Evolutionary conservation across 2,113 vertebrate species (phyloP).

Genomic region (Pollimyrus isidori): DNA sequence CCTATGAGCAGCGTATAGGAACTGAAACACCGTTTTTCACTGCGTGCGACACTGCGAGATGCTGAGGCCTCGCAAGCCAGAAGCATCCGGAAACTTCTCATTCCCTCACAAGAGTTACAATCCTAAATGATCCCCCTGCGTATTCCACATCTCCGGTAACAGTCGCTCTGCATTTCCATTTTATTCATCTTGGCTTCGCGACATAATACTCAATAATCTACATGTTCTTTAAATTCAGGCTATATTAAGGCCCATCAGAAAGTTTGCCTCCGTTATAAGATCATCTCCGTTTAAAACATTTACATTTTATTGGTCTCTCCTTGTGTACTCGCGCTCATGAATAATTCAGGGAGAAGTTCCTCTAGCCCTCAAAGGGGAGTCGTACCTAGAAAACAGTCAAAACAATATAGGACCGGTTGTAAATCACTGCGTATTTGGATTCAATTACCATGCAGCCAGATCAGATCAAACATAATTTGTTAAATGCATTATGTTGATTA

Average conservation of each 20-base stretch:
- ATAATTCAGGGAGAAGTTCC: conserved; percentile 24
- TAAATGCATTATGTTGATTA: conserved; percentile 64
- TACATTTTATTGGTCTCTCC: conserved; percentile 5
- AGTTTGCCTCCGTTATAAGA: neutral
- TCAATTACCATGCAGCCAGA: conserved; percentile 53
- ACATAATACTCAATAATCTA: conserved; percentile 7
- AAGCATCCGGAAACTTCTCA: neutral
- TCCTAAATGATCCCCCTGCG: neutral
- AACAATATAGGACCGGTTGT: conserved; percentile 41
- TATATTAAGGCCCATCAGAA: neutral
- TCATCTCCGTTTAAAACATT: conserved; percentile 4
- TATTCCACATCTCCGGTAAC: neutral
- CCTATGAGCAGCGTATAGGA: neutral
- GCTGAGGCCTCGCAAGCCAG: neutral
- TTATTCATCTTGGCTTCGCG: neutral
- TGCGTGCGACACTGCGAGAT: neutral
- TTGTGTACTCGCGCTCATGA: conserved; percentile 16
- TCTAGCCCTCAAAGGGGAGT: conserved; percentile 29
- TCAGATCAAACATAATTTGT: conserved; percentile 57
- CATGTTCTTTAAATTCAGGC: conserved; percentile 10
- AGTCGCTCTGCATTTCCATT: neutral
- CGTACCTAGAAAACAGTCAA: conserved; percentile 32
- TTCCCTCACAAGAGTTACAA: neutral
- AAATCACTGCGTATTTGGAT: conserved; percentile 56
- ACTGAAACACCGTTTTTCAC: neutral